These are phyloP conservation scores for Brotula barbata DNA, from an alignment of 2,797 vertebrate species.

Conservation along the genomic window DNA sequence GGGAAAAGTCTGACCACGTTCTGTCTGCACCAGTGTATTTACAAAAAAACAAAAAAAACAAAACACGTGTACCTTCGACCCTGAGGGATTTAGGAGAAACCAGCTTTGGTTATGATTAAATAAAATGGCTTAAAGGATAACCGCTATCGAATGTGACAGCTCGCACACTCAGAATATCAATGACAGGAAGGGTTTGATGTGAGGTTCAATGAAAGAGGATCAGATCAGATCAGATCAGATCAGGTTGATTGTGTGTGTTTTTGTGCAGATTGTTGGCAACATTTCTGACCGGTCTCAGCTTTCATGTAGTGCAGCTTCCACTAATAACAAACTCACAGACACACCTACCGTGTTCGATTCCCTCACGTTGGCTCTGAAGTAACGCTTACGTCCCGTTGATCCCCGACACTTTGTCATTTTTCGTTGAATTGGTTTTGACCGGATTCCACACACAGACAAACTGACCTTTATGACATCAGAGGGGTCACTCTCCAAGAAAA, in stretches of 20 bases:
- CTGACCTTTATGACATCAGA: too few species aligned
- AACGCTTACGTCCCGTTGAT: neutral
- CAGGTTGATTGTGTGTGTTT: neutral
- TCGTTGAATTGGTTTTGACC: constrained; percentile 39
- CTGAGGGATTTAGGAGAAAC: constrained; percentile 5
- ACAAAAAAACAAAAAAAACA: neutral
- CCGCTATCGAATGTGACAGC: neutral
- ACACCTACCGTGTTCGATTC: constrained; percentile 12
- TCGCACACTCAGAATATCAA: neutral
- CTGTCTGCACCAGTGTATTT: too few species aligned
- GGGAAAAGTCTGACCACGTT: constrained; percentile 24
- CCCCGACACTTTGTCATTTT: constrained; percentile 2
- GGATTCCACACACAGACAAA: constrained; percentile 33
- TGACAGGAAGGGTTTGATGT: neutral
- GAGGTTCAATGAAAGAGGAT: neutral
- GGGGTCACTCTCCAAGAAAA: too few species aligned
- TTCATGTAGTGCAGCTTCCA: constrained; percentile 32
- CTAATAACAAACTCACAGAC: constrained; percentile 6
- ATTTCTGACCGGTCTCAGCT: constrained; percentile 21
- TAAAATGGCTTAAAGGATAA: neutral
- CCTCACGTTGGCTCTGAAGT: constrained; percentile 12
- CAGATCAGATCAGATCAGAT: too few species aligned
- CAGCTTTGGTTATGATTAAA: constrained; percentile 7
- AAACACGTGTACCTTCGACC: neutral
- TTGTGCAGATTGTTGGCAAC: constrained; percentile 11